phyloP scores from a whole-genome alignment of 2,113 vertebrate species.

The Phycodurus eques region DNA sequence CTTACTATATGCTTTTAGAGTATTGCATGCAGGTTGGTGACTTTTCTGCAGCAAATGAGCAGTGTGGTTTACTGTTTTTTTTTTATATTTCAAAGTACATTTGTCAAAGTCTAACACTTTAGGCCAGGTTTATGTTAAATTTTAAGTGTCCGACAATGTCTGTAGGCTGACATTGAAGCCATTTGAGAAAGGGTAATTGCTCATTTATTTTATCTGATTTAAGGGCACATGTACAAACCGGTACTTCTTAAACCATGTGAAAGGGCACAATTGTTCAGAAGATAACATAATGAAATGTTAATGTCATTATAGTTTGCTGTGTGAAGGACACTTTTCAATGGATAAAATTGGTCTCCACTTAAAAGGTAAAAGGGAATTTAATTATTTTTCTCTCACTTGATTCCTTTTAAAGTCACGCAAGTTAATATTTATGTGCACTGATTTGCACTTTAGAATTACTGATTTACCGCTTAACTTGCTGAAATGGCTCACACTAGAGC shows the following conservation, averaged over 20 bases:
- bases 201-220: conserved; percentile 15
- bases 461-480: conserved; percentile 16
- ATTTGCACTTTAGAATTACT: conserved; percentile 23
- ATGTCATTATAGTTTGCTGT: neutral
- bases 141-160: neutral
- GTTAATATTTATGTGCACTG: conserved; percentile 9
- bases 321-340: conserved; percentile 1
- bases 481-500: conserved; percentile 19
- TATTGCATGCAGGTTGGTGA: neutral
- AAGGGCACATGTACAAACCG: conserved; percentile 9
- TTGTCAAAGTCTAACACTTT: neutral
- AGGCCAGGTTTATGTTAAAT: conserved; percentile 1
- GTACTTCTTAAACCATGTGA: neutral
- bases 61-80: neutral
- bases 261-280: conserved; percentile 3
- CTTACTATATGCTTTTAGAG: conserved; percentile 2
- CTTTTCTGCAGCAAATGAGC: neutral
- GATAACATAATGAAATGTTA: conserved; percentile 9
- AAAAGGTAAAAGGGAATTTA: conserved; percentile 5
- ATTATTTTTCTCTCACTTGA: conserved; percentile 5
- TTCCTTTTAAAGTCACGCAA: neutral
- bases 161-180: conserved; percentile 6
- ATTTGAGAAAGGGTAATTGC: neutral
- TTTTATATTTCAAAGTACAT: neutral
- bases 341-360: conserved; percentile 12